These are phyloP conservation scores for Epinephelus awoara DNA, from an alignment of 2,797 vertebrate genomes.

Conservation along the genomic window DNA sequence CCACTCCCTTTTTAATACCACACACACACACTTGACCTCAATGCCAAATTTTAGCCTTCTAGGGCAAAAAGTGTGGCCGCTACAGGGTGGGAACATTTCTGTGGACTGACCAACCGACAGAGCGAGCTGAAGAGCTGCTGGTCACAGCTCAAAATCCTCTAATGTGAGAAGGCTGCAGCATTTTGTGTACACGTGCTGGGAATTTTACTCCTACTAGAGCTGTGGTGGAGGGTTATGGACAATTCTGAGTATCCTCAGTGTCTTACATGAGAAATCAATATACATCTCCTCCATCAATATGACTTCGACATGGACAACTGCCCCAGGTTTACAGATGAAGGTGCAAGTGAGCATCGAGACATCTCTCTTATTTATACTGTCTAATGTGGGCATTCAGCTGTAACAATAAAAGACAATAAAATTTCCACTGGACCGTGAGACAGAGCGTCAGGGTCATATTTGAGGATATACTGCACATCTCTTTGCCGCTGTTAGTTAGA, in stretches of 20 bases:
- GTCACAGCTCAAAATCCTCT: too few relatives aligned
- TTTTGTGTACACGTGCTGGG: neutral
- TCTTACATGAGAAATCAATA: neutral
- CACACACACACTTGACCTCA: too few relatives aligned
- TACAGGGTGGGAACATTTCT: too few relatives aligned
- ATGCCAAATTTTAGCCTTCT: too few relatives aligned
- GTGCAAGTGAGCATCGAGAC: neutral
- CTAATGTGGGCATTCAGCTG: constrained; percentile 1
- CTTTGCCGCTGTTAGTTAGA: constrained; percentile 39
- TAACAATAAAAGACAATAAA: constrained; percentile 44
- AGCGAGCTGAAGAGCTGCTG: too few relatives aligned
- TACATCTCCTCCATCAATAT: neutral
- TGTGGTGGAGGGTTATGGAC: neutral
- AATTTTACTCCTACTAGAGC: neutral
- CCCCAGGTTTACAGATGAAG: neutral
- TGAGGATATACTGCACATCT: constrained; percentile 44
- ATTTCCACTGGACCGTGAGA: constrained; percentile 50
- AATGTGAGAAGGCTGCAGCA: neutral
- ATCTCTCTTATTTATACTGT: neutral
- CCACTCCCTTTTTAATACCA: too few relatives aligned
- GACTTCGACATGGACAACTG: neutral
- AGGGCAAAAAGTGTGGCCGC: too few relatives aligned
- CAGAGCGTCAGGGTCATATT: constrained; percentile 45
- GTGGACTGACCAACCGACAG: too few relatives aligned
- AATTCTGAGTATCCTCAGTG: neutral